phyloP scores from a whole-genome alignment of 2,797 vertebrate species.

The Sebastes diaconus region DNA sequence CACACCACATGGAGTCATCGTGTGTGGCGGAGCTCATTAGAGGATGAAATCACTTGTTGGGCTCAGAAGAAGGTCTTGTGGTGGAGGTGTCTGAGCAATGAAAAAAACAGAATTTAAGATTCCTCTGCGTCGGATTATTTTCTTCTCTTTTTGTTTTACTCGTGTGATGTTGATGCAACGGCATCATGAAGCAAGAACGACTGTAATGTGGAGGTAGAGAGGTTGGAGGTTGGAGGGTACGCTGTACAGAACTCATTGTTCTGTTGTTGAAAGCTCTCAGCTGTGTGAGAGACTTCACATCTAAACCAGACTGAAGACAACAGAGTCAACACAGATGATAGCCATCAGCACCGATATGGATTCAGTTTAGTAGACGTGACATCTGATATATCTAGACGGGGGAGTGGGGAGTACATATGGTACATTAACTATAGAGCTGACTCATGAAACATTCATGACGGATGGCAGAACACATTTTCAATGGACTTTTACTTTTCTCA shows the following conservation, averaged over 20 bases:
- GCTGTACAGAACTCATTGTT: neutral
- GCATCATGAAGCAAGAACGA: neutral
- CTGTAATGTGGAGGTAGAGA: neutral
- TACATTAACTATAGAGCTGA: neutral
- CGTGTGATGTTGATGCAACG: neutral
- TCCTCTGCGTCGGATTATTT: neutral
- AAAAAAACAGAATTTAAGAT: neutral
- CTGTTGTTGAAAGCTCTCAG: neutral
- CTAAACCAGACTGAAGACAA: neutral
- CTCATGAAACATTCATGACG: conserved; percentile 31
- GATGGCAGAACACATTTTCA: conserved; percentile 3
- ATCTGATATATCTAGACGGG: neutral
- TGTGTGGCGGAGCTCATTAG: conserved; percentile 16
- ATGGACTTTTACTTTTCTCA: neutral
- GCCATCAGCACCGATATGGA: neutral
- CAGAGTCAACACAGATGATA: conserved; percentile 9
- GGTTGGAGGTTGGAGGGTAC: neutral
- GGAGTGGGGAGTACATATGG: neutral
- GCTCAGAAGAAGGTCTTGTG: conserved; percentile 16
- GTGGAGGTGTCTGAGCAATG: conserved; percentile 12
- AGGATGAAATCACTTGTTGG: conserved; percentile 36
- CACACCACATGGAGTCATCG: conserved; percentile 3
- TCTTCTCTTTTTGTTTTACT: neutral
- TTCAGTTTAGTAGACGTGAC: conserved; percentile 4
- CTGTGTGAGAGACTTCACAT: neutral